Conservation (phyloP, 1,140 invertebrate species). For the Atta cephalotes region DNA sequence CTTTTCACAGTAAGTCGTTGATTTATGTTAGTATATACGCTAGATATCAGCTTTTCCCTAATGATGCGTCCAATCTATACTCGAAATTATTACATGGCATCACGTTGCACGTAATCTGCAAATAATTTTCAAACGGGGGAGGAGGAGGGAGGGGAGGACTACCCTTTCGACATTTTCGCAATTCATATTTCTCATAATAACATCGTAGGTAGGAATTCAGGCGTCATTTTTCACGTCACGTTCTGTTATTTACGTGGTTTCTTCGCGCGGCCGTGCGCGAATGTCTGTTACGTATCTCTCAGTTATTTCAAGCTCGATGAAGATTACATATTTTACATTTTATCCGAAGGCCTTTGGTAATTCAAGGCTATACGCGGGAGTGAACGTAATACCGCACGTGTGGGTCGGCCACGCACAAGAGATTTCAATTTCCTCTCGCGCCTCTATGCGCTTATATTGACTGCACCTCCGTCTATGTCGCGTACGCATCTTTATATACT, state of each 20-base stretch:
- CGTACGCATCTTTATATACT: conserved; percentile 41
- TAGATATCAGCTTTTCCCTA: conserved; percentile 35
- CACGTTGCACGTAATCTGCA: conserved; percentile 24
- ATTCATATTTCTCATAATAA: conserved; percentile 44
- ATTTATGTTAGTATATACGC: conserved; percentile 25
- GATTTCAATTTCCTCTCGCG: conserved; percentile 59
- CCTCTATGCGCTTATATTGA: conserved; percentile 31
- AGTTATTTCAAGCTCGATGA: conserved; percentile 58
- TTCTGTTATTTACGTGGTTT: conserved; percentile 43
- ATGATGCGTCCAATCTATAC: conserved; percentile 30
- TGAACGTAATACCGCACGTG: conserved; percentile 49
- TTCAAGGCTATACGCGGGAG: conserved; percentile 64
- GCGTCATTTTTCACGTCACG: conserved; percentile 44
- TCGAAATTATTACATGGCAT: conserved; percentile 42
- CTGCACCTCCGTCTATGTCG: conserved; percentile 68
- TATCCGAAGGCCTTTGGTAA: conserved; percentile 62
- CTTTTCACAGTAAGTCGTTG: conserved; percentile 29
- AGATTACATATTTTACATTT: conserved; percentile 72
- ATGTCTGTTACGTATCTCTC: conserved; percentile 47
- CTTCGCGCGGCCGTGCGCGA: not conserved
- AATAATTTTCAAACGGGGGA: conserved; percentile 14
- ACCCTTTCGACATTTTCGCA: conserved; percentile 31
- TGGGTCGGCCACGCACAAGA: conserved; percentile 37
- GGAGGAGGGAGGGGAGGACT: too few species aligned
- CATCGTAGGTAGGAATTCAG: conserved; percentile 1